Percentiles rank a stretch among this genome's conserved stretches.
These are phyloP conservation scores for Catharus ustulatus DNA, from an alignment of 2,797 vertebrate species.

Conservation along the genomic window DNA sequence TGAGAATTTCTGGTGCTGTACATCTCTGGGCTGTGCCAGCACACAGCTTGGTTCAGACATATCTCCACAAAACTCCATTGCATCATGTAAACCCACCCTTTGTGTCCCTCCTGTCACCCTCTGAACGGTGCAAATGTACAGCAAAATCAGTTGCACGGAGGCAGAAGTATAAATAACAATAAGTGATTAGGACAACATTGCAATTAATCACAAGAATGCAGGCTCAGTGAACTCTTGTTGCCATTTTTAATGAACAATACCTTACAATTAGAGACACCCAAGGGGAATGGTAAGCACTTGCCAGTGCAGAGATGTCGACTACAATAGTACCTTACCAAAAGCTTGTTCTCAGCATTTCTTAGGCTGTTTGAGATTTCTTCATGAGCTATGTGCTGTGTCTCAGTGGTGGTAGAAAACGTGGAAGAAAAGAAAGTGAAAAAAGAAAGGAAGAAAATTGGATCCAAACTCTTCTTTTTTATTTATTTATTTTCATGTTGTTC, in stretches of 20 bases:
- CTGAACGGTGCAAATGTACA: neutral
- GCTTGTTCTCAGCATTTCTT: neutral
- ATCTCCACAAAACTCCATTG: neutral
- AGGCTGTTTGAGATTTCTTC: neutral
- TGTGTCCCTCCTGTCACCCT: neutral
- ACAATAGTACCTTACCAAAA: neutral
- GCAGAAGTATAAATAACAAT: conserved; percentile 48
- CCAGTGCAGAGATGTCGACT: neutral
- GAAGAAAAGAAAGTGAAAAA: neutral
- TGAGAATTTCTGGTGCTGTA: rapidly evolving
- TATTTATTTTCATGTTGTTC: neutral
- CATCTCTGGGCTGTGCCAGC: neutral
- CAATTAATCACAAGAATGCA: conserved; percentile 33
- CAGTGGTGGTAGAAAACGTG: neutral
- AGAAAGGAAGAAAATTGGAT: neutral
- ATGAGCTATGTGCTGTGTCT: neutral
- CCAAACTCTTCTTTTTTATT: neutral
- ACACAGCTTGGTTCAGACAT: neutral
- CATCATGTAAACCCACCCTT: neutral
- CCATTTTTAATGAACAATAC: conserved; percentile 53
- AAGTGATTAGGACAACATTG: conserved; percentile 26
- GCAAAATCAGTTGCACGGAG: neutral
- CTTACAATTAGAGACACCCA: conserved; percentile 23
- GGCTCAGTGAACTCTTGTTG: conserved; percentile 23
- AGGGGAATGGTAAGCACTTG: conserved; percentile 14